Percentiles rank a stretch among this genome's conserved stretches.
Evolutionary conservation across 2,888 invertebrate species (phyloP).

Genomic region (Xiphydria camelus): DNA sequence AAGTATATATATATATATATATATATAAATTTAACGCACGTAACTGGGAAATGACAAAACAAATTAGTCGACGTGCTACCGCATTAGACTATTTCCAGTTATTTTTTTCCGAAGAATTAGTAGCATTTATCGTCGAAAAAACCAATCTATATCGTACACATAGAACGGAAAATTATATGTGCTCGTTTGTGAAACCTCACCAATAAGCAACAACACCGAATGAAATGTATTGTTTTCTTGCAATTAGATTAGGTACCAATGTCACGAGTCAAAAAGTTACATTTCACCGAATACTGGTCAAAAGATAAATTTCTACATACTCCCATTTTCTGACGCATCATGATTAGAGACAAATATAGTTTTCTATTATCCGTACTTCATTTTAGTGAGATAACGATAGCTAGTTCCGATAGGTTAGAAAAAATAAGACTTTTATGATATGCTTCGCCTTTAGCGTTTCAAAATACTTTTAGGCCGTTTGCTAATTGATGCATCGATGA

Average conservation of each 20-base stretch:
- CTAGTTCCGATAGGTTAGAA: no score
- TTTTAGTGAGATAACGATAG: constrained; percentile 10
- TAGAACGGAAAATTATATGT: constrained; percentile 7
- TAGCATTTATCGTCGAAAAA: constrained; percentile 14
- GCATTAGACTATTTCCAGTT: constrained; percentile 11
- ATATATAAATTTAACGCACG: constrained; percentile 15
- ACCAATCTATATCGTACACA: constrained; percentile 10
- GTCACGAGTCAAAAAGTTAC: constrained; percentile 8
- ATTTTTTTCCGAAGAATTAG: constrained; percentile 14
- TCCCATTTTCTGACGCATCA: constrained; percentile 12
- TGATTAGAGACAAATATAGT: constrained; percentile 10
- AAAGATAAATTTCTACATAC: constrained; percentile 13
- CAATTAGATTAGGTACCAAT: constrained; percentile 13
- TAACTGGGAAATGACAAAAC: constrained; percentile 6
- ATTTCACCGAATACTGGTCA: constrained; percentile 13
- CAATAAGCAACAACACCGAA: constrained; percentile 11
- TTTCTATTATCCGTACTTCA: constrained; percentile 15
- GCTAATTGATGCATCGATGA: no score
- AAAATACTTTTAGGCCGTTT: no score
- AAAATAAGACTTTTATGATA: no score
- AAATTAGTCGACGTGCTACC: constrained; percentile 11
- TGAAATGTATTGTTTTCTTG: constrained; percentile 13
- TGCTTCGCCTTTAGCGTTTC: no score
- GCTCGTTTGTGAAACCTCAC: constrained; percentile 13
- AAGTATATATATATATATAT: no score